A percentile compares a stretch with the other conserved stretches of the same genome.
Evolutionary conservation across 1,140 invertebrate species (phyloP).

Genomic region (Drosophila kepulauana): DNA sequence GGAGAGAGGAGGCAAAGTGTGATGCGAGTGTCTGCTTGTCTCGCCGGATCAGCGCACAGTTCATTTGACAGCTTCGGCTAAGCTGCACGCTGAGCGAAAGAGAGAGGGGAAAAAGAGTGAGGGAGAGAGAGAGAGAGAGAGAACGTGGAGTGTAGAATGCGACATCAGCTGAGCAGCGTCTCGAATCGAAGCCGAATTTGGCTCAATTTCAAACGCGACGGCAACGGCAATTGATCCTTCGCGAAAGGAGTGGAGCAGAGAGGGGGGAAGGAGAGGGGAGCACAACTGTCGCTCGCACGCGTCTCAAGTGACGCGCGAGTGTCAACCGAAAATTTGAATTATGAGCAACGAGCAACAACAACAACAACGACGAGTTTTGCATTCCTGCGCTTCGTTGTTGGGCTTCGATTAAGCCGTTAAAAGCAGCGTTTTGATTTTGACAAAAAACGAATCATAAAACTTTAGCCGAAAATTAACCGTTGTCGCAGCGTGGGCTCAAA

Average conservation of each 20-base stretch:
- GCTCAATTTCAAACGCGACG: conserved; percentile 77
- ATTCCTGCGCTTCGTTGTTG: conserved; percentile 22
- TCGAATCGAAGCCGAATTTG: conserved; percentile 46
- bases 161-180: conserved; percentile 35
- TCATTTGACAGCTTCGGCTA: conserved; percentile 61
- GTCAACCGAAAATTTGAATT: conserved; percentile 48
- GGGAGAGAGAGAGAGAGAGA: too few relatives aligned
- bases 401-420: conserved; percentile 59
- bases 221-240: conserved; percentile 8
- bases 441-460: neutral
- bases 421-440: conserved; percentile 35
- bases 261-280: neutral
- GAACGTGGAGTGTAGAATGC: neutral
- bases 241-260: neutral
- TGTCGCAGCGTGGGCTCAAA: conserved; percentile 9
- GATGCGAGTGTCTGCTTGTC: conserved; percentile 51
- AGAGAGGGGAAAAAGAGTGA: neutral
- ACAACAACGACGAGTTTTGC: conserved; percentile 8
- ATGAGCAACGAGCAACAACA: conserved; percentile 11
- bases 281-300: conserved; percentile 80
- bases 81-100: conserved; percentile 9
- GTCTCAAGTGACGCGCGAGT: conserved; percentile 83
- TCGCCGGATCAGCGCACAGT: conserved; percentile 68
- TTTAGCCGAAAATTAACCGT: conserved; percentile 31
- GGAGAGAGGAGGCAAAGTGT: conserved; percentile 45